phyloP scores from a whole-genome alignment of 1,140 invertebrate genomes.

The Latrodectus geometricus region DNA sequence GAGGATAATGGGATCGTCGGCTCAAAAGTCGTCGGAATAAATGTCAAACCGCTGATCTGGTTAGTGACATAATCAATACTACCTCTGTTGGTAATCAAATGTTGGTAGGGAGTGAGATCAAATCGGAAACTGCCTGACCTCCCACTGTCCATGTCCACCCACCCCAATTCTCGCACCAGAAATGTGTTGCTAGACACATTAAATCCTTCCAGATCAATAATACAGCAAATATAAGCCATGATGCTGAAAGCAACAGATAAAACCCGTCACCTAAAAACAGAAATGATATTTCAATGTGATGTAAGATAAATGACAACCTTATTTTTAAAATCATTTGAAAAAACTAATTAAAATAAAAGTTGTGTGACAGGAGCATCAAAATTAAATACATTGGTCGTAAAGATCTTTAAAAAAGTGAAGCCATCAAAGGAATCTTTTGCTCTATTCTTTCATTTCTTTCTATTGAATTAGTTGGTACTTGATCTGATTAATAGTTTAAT shows the following conservation, averaged over 20 bases:
- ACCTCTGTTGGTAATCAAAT: background rate
- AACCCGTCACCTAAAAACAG: too few relatives aligned
- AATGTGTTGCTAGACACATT: background rate
- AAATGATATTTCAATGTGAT: too few relatives aligned
- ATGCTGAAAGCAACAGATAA: background rate
- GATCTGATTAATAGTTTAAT: too few relatives aligned
- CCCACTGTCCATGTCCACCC: background rate
- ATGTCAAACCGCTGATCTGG: constrained; percentile 7
- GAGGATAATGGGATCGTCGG: background rate
- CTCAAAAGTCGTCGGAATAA: background rate
- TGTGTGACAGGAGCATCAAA: too few relatives aligned
- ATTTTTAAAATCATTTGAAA: too few relatives aligned
- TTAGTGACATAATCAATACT: background rate
- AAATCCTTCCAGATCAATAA: constrained; percentile 38
- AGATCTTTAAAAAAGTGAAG: too few relatives aligned
- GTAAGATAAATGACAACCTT: too few relatives aligned
- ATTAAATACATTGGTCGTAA: too few relatives aligned
- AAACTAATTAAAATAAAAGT: too few relatives aligned
- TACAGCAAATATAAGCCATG: constrained; percentile 26
- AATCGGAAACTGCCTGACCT: background rate
- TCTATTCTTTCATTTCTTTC: too few relatives aligned
- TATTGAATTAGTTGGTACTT: too few relatives aligned
- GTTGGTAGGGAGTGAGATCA: constrained; percentile 6
- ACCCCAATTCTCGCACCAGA: constrained; percentile 32
- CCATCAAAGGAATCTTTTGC: too few relatives aligned